Percentiles rank a stretch among this genome's conserved stretches.
phyloP scores from a whole-genome alignment of 2,797 vertebrate genomes.

The Gila robusta region DNA sequence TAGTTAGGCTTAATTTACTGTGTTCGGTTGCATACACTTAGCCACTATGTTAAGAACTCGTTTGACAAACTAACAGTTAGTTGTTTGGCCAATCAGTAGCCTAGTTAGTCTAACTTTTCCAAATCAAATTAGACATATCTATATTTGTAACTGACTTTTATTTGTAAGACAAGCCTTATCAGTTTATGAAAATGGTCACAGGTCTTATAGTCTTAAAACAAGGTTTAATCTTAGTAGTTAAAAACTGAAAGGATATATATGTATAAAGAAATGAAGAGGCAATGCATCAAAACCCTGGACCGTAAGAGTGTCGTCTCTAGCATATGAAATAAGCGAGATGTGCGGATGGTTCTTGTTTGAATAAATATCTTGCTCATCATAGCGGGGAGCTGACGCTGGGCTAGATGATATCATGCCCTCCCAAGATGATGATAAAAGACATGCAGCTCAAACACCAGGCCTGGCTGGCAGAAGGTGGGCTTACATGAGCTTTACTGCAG shows the following conservation, averaged over 20 bases:
- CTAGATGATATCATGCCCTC: conserved; percentile 73
- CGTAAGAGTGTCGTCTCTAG: not conserved
- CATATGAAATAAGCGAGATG: not conserved
- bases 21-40: not conserved
- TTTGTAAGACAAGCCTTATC: not conserved
- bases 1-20: not conserved
- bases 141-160: not conserved
- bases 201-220: not conserved
- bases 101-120: not conserved
- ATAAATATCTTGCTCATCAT: conserved; percentile 36
- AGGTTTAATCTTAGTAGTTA: not conserved
- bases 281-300: not conserved
- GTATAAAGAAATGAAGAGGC: not conserved
- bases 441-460: conserved; percentile 59
- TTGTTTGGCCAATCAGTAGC: too few species aligned
- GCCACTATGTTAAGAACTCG: not conserved
- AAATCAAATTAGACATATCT: not conserved
- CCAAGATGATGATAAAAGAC: conserved; percentile 73
- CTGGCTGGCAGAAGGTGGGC: conserved; percentile 65
- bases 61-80: not conserved
- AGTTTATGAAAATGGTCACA: not conserved
- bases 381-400: conserved; percentile 64
- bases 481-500: conserved; percentile 73
- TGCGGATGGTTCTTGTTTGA: conserved; percentile 43
- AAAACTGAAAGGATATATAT: not conserved